Conservation (phyloP, 1,140 invertebrate genomes). For the Cherax destructor region DNA sequence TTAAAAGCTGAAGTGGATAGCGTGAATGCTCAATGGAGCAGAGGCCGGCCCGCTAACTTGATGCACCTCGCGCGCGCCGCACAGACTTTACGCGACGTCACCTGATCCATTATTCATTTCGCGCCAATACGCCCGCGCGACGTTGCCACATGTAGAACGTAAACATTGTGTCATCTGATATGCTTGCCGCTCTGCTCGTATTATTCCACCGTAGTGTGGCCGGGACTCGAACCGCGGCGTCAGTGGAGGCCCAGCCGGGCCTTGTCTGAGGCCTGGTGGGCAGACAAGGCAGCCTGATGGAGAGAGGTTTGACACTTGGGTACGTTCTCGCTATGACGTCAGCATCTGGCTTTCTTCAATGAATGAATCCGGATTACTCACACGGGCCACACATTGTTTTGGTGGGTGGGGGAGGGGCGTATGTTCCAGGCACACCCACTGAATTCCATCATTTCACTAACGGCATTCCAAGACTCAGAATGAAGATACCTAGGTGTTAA, state of each 20-base stretch:
- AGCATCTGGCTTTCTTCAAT: conserved; percentile 48
- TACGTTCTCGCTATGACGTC: conserved; percentile 46
- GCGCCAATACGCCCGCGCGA: conserved; percentile 57
- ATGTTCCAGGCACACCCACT: neutral
- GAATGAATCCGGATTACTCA: conserved; percentile 57
- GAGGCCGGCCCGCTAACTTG: neutral
- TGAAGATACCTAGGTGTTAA: too few species aligned
- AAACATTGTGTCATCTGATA: conserved; percentile 43
- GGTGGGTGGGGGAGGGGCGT: neutral
- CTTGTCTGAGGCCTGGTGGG: neutral
- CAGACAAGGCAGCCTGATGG: too few species aligned
- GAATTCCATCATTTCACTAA: neutral
- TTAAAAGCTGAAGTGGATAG: conserved; percentile 25
- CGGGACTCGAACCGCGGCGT: neutral
- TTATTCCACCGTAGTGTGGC: neutral
- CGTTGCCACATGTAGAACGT: conserved; percentile 60
- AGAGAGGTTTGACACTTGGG: conserved; percentile 28
- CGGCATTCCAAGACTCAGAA: neutral
- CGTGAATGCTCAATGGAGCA: conserved; percentile 36
- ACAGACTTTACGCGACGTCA: conserved; percentile 60
- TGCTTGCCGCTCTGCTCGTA: conserved; percentile 15
- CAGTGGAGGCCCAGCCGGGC: too few species aligned
- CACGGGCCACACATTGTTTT: conserved; percentile 31
- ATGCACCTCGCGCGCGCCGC: conserved; percentile 38
- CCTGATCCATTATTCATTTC: conserved; percentile 65